phyloP scores from a whole-genome alignment of 2,797 vertebrate genomes.

The Tympanoctomys barrerae region DNA sequence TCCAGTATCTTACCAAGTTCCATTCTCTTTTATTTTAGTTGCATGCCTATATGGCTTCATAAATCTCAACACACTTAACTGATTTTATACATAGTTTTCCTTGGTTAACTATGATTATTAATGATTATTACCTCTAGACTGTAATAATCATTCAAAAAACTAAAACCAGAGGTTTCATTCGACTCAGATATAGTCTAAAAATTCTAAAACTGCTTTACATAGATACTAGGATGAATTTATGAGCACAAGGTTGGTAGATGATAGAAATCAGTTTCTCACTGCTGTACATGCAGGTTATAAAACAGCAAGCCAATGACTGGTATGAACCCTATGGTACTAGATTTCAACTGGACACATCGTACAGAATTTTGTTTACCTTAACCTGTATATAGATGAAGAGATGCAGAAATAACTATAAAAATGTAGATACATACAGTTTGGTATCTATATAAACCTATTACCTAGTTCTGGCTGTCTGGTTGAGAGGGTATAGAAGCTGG shows the following conservation, averaged over 20 bases:
- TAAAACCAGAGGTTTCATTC: not conserved
- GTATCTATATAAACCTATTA: not conserved
- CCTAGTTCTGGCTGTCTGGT: not conserved
- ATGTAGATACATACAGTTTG: not conserved
- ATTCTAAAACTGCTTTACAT: conserved; percentile 53
- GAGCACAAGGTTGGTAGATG: not conserved
- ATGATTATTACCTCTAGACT: not conserved
- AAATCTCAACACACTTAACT: not conserved
- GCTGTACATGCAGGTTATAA: not conserved
- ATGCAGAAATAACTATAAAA: not conserved
- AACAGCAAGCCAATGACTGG: not conserved
- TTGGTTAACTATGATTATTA: not conserved
- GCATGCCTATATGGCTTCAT: not conserved
- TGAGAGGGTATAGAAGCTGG: not conserved
- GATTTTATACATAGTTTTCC: not conserved
- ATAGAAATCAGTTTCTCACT: not conserved
- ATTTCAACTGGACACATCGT: not conserved
- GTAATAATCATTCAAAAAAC: not conserved
- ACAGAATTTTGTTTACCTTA: not conserved
- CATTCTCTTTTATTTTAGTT: not conserved
- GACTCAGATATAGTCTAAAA: not conserved
- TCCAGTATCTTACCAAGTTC: conserved; percentile 1
- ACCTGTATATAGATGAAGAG: not conserved
- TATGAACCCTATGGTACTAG: not conserved
- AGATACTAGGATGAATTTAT: not conserved